A percentile compares a stretch with the other conserved stretches of the same genome.
Conservation (phyloP, 2,797 vertebrate genomes). For the Diplodus sargus region DNA sequence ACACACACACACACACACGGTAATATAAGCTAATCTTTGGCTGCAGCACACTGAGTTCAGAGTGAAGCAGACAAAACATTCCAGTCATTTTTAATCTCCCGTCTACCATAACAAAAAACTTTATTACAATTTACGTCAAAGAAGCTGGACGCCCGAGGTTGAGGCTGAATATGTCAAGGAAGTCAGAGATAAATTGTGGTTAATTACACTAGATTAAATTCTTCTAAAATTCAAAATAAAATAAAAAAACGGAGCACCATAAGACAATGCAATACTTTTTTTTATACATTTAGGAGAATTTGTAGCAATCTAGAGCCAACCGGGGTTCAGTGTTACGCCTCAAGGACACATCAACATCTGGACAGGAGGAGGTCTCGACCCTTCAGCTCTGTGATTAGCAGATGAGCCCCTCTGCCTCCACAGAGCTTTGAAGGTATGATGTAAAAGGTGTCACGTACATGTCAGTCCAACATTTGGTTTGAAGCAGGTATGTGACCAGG, state of each 20-base stretch:
- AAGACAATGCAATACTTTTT: too few relatives aligned
- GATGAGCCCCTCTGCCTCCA: background rate
- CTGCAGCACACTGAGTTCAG: slow-evolving; percentile 31
- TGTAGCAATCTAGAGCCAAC: background rate
- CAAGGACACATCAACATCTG: background rate
- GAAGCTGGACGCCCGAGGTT: too few relatives aligned
- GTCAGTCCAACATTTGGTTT: background rate
- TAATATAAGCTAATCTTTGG: slow-evolving; percentile 35
- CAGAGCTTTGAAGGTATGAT: background rate
- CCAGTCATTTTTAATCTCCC: slow-evolving; percentile 34
- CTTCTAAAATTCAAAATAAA: background rate
- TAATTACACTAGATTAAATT: background rate
- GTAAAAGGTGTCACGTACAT: background rate
- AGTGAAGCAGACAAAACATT: slow-evolving; percentile 47
- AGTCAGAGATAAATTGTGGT: background rate
- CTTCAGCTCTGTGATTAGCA: background rate
- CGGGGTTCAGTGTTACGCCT: background rate
- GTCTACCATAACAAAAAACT: background rate
- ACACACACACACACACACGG: slow-evolving; percentile 10
- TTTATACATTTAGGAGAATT: background rate
- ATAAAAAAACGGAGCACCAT: too few relatives aligned
- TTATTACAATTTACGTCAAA: background rate
- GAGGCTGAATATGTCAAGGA: too few relatives aligned
- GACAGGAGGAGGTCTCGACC: background rate
- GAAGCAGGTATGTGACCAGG: background rate